phyloP scores from a whole-genome alignment of 37 sponge, comb jelly and placozoan species.

The Crambe crambe region DNA sequence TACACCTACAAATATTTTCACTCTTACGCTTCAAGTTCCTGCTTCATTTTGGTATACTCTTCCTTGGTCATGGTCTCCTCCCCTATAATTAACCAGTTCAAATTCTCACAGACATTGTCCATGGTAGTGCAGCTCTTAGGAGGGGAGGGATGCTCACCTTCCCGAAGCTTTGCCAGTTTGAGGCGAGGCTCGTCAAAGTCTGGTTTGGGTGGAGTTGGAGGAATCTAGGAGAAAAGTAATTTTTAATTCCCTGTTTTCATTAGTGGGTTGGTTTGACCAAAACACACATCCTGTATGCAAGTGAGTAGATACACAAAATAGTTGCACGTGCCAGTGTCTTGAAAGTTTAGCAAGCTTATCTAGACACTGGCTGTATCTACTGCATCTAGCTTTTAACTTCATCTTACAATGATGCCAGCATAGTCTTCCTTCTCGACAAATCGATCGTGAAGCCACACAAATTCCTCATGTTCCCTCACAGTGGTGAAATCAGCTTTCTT shows the following conservation, averaged over 20 bases:
- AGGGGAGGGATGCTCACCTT: constrained; percentile 41
- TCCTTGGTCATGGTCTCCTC: constrained; percentile 95
- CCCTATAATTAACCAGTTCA: constrained; percentile 24
- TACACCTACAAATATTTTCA: too few relatives aligned
- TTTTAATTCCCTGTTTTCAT: too few relatives aligned
- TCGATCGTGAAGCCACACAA: constrained; percentile 96
- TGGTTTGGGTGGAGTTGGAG: constrained; percentile 93
- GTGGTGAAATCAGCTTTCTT: constrained; percentile 88
- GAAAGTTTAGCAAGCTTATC: not conserved
- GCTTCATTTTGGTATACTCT: constrained; percentile 94
- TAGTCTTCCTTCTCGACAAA: constrained; percentile 90
- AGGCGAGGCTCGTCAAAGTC: constrained; percentile 94
- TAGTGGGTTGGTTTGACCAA: too few relatives aligned
- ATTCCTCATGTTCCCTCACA: constrained; percentile 94
- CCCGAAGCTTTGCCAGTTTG: constrained; percentile 87
- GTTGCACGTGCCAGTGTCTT: not conserved
- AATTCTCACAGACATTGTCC: not conserved
- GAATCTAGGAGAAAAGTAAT: constrained; percentile 75
- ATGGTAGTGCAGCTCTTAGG: not conserved
- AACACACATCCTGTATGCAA: too few relatives aligned
- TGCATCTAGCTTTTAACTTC: too few relatives aligned
- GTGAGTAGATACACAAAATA: not conserved
- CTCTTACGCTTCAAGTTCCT: constrained; percentile 96
- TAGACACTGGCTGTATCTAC: not conserved
- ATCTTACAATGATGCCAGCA: constrained; percentile 89